Evolutionary conservation across 2,888 invertebrate genomes (phyloP), one percentile per base, ranked within the genome.

Genomic region (Malthinus seriepunctatus): DNA sequence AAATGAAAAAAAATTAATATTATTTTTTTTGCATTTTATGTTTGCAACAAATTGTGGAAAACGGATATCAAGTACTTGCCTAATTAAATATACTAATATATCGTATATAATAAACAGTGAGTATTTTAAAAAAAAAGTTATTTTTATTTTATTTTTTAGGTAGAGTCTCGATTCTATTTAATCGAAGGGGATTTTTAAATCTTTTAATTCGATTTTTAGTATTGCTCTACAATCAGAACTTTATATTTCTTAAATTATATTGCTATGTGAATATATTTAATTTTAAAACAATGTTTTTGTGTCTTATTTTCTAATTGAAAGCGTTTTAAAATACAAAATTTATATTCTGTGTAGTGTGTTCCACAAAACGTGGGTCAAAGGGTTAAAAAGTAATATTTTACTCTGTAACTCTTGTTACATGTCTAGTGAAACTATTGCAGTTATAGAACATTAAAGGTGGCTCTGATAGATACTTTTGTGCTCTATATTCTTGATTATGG

Each of bases 221-320:
- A 69, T 68, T 69, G 69, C 69, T 71, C 65, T 66, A 70, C 68
- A 67, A 69, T 70, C 70, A 73, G 63, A 71, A 71, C 68, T 72
- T 72, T 73, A 73, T 72, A 73, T 71, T 73, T 72, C 69, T 65
- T 73, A 71, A 73, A 67, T 70, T 71, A 64, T 63, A 71, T 70
- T 68, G 71, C 71, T 72, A 73, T 71, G 70, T 73, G 72, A 73
- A 73, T 73, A 73, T 69, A 73, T 71, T 68, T 72, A 70, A 71
- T 72, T 71, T 71, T 68, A 69, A 72, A 68, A 54, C 45, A 39
- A 37, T 55, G n/a, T n/a, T 31, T 48, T 54, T 54, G n/a, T n/a
- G n/a, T n/a, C n/a, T 52, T 56, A 51, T 39, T 49, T 8, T 32
- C 32, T 6, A 12, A 6, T 14, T n/a, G 4, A 31, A 31, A n/a